Percentiles rank a stretch among this genome's conserved stretches.
Conservation (phyloP, 2,888 invertebrate genomes). For the Euphydryas editha region DNA sequence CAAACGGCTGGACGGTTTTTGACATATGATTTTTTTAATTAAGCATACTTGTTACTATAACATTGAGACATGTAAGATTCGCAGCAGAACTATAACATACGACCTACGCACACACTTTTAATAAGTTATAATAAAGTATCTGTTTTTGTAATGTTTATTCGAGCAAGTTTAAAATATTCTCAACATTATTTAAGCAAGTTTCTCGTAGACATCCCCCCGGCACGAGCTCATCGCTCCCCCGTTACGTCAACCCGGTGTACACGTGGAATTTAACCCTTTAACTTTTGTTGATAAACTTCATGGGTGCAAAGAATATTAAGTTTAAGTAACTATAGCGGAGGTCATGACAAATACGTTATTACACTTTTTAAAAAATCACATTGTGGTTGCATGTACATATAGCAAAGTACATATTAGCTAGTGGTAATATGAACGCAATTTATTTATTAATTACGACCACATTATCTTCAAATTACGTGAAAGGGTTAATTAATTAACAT, state of each 20-base stretch:
- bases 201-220: neutral
- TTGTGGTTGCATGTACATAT: no score
- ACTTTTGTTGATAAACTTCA: constrained; percentile 7
- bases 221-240: constrained; percentile 22
- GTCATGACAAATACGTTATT: neutral
- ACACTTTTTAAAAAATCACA: no score
- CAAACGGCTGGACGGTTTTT: no score
- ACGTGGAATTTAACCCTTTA: constrained; percentile 22
- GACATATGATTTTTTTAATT: no score
- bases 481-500: constrained; percentile 7
- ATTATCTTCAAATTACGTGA: neutral
- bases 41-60: no score
- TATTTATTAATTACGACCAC: neutral
- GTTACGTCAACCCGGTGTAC: constrained; percentile 21
- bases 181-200: constrained; percentile 3
- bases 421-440: no score
- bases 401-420: no score
- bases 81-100: no score
- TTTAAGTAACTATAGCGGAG: neutral
- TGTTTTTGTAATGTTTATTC: neutral
- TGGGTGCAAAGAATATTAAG: constrained; percentile 5
- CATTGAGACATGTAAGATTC: no score
- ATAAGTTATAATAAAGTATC: no score
- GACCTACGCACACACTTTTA: no score
- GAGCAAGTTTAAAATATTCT: neutral